Conservation (phyloP, 2,113 vertebrate genomes). For the Erythrocercus mccallii region DNA sequence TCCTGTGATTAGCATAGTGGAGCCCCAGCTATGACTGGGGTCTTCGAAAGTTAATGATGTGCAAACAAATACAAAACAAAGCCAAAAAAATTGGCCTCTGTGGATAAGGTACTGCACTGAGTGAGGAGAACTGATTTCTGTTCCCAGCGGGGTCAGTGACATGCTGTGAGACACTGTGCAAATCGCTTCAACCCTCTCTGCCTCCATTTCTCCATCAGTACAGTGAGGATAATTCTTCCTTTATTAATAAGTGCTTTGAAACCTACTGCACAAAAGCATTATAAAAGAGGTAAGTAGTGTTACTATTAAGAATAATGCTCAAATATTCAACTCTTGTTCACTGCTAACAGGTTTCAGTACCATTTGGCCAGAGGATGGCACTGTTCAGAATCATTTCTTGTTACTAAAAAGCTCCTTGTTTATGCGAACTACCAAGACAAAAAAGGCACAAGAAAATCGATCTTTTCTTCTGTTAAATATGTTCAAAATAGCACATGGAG, state of each 20-base stretch:
- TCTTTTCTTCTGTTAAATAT: background rate
- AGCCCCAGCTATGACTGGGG: conserved; percentile 39
- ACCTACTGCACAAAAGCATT: conserved; percentile 56
- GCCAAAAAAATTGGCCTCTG: conserved; percentile 35
- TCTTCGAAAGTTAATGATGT: conserved; percentile 40
- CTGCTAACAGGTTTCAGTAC: background rate
- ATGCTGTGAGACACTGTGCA: conserved; percentile 65
- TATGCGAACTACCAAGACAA: background rate
- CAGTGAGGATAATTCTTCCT: conserved; percentile 63
- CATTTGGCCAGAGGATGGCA: background rate
- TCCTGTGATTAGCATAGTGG: conserved; percentile 46
- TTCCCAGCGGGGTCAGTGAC: conserved; percentile 59
- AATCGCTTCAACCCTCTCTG: conserved; percentile 58
- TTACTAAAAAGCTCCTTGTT: background rate
- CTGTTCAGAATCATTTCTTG: background rate
- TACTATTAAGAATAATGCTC: conserved; percentile 26
- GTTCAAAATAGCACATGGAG: background rate
- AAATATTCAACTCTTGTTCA: background rate
- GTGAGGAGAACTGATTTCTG: conserved; percentile 64
- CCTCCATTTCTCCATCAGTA: conserved; percentile 62
- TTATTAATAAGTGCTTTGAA: conserved; percentile 63
- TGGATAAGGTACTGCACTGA: conserved; percentile 54
- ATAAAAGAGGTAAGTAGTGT: conserved; percentile 52
- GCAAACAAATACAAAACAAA: conserved; percentile 43
- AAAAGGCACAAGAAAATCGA: background rate